Percentiles rank a stretch among this genome's conserved stretches.
Evolutionary conservation across 2,113 vertebrate species (phyloP).

Genomic region (Octodon degus): DNA sequence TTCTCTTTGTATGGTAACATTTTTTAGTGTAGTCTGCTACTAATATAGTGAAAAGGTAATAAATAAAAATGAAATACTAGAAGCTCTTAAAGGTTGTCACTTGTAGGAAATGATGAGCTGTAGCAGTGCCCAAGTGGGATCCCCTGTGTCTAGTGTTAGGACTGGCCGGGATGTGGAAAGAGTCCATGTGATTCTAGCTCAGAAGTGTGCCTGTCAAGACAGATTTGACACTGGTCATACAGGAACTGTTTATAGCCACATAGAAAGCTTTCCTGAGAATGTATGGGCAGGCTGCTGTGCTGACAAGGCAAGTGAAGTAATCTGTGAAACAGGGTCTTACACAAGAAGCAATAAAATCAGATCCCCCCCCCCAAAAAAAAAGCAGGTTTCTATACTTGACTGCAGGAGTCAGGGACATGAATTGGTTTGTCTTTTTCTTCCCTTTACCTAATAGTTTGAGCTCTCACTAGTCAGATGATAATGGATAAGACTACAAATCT

Average conservation of each 20-base stretch:
- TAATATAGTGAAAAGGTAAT: background rate
- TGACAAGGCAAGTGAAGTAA: background rate
- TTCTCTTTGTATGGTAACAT: background rate
- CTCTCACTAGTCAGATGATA: constrained; percentile 15
- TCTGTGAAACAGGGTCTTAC: background rate
- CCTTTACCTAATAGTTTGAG: background rate
- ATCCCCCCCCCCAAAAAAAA: background rate
- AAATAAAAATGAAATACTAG: background rate
- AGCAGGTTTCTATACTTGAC: background rate
- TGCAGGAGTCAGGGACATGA: background rate
- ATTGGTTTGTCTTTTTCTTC: background rate
- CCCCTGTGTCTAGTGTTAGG: background rate
- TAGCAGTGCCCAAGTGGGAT: accelerated
- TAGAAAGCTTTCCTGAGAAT: background rate
- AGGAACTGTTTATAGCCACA: background rate
- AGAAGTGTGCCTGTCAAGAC: background rate
- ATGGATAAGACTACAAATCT: background rate
- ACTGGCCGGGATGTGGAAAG: background rate
- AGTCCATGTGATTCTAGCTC: accelerated
- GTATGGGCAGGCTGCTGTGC: background rate
- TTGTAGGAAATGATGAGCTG: background rate
- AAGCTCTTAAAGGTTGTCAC: background rate
- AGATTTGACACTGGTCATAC: background rate
- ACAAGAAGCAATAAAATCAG: background rate
- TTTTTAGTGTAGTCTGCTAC: background rate